phyloP scores from a whole-genome alignment of 2,797 vertebrate genomes.

The Chaenodraco wilsoni region DNA sequence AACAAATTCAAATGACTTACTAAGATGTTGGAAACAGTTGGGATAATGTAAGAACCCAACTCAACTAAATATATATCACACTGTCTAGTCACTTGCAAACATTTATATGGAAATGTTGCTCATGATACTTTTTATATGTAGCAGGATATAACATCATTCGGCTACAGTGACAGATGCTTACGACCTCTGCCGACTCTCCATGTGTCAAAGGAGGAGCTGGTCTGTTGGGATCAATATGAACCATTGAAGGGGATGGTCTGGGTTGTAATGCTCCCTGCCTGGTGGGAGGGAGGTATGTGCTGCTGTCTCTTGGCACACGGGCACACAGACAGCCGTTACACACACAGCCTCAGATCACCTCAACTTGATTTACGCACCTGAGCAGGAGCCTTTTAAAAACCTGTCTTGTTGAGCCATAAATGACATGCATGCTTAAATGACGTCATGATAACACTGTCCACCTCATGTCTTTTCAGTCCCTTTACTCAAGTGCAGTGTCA shows the following conservation, averaged over 20 bases:
- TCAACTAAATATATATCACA: too few species aligned
- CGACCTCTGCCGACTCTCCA: conserved; percentile 30
- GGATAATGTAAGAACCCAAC: too few species aligned
- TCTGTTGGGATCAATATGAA: conserved; percentile 63
- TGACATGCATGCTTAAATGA: conserved; percentile 18
- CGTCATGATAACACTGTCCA: conserved; percentile 19
- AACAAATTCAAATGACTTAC: too few species aligned
- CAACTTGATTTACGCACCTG: conserved; percentile 21
- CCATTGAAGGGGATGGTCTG: conserved; percentile 33
- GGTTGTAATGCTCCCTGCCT: neutral
- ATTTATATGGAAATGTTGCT: too few species aligned
- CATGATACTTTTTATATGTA: conserved; percentile 13
- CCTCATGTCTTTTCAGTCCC: conserved; percentile 16
- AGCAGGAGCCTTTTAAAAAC: conserved; percentile 20
- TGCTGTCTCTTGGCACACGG: conserved; percentile 42
- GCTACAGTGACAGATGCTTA: conserved; percentile 58
- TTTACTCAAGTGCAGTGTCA: conserved; percentile 41
- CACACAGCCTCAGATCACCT: conserved; percentile 26
- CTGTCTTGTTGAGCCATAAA: conserved; percentile 21
- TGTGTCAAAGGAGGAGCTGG: conserved; percentile 56
- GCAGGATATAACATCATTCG: conserved; percentile 44
- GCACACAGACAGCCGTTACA: conserved; percentile 59
- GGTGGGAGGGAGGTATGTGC: conserved; percentile 23
- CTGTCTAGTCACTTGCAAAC: too few species aligned
- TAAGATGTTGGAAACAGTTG: too few species aligned